phyloP scores from a whole-genome alignment of 1,140 invertebrate genomes.

The Apolygus lucorum region DNA sequence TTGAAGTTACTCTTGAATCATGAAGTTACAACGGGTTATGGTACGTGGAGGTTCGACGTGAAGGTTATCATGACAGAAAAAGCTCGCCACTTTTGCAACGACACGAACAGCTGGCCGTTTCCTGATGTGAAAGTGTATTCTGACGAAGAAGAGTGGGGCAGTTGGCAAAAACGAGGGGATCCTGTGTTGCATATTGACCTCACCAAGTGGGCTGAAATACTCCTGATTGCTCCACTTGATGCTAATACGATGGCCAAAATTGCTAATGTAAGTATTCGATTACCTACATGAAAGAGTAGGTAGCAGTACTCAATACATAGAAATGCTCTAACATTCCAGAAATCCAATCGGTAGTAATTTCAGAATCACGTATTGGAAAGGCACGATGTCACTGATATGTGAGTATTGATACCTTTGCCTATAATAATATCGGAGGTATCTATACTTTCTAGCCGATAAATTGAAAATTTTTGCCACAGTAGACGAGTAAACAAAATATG shows the following conservation, averaged over 20 bases:
- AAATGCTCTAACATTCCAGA: too few relatives aligned
- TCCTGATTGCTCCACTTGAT: conserved; percentile 91
- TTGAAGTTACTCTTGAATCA: not conserved
- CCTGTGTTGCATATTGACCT: conserved; percentile 95
- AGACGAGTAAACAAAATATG: too few relatives aligned
- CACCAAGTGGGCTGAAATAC: conserved; percentile 88
- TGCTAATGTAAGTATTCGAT: conserved; percentile 48
- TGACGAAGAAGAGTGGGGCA: conserved; percentile 84
- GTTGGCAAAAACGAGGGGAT: conserved; percentile 86
- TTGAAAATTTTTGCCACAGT: too few relatives aligned
- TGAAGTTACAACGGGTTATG: not conserved
- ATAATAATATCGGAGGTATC: too few relatives aligned
- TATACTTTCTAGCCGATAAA: too few relatives aligned
- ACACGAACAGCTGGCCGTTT: conserved; percentile 48
- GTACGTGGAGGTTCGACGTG: conserved; percentile 9
- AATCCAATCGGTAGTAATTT: too few relatives aligned
- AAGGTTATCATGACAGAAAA: conserved; percentile 72
- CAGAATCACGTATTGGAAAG: too few relatives aligned
- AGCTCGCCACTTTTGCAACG: conserved; percentile 67
- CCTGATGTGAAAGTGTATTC: conserved; percentile 52
- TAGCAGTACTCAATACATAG: too few relatives aligned
- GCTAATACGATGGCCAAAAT: conserved; percentile 96
- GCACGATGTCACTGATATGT: too few relatives aligned
- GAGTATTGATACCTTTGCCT: too few relatives aligned
- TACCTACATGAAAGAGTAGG: conserved; percentile 5